Evolutionary conservation across 2,797 vertebrate genomes (phyloP), one percentile per base, ranked within the genome.

Genomic region (Kryptolebias ocellatus): DNA sequence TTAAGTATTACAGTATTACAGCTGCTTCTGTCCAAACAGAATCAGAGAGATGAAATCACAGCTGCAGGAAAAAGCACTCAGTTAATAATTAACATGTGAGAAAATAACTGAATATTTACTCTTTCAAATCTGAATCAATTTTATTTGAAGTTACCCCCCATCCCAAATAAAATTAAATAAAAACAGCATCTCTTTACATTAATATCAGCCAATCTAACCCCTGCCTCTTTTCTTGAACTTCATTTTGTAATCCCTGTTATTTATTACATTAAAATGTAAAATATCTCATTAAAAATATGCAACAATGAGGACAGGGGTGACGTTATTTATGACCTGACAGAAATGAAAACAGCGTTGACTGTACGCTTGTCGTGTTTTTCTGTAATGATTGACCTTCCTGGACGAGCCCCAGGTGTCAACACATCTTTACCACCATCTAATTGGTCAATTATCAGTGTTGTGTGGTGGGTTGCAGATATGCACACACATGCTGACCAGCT

Each of bases 401-500:
- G 31, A 42, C 12, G 62, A 81, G 73, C 80, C 72, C 72, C 84
- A 80, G 82, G 80, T 86, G 80, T 66, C 74, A 37, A 59, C 0
- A 34, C 29, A 29, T 52, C 65, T 53, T 42, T 20, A 55, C 20
- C 1, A 39, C 44, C 51, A 39, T 39, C 66, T 83, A 82, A 85
- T 85, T 83, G 74, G 84, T 83, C 74, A 74, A 80, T 85, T 82
- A 79, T 75, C 63, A 69, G 71, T 60, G 60, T 34, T 72, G 63
- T 5, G 74, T 2, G n/a, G 37, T n/a, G 20, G 51, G 63, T 39
- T 39, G 60, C 73, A 63, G 56, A 74, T 44, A 60, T 1, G 39
- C 67, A 46, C 53, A 1, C 14, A 52, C 3, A 29, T 44, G 0
- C 14, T 47, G 45, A 37, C 78, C 7, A n/a, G 14, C 20, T 76